Conservation (phyloP, 1,140 invertebrate genomes). For the Platyscapa corneri region DNA sequence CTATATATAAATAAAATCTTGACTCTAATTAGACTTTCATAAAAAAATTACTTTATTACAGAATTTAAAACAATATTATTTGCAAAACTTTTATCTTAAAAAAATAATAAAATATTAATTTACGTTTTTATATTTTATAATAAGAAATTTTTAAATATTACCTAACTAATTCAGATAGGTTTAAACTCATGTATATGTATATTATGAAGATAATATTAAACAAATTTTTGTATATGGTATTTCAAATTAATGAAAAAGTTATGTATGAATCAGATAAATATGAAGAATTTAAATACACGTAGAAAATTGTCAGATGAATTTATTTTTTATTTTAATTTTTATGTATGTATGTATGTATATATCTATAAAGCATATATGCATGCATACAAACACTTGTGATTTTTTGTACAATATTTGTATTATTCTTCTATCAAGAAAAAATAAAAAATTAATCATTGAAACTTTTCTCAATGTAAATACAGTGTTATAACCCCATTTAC, state of each 20-base stretch:
- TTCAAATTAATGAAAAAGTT: background rate
- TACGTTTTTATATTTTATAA: background rate
- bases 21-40: constrained; percentile 57
- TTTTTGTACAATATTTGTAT: background rate
- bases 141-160: constrained; percentile 25
- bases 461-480: constrained; percentile 9
- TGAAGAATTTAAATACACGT: background rate
- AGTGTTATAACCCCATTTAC: background rate
- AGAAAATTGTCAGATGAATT: background rate
- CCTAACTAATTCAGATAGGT: background rate
- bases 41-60: constrained; percentile 27
- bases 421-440: constrained; percentile 16
- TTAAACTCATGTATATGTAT: constrained; percentile 26
- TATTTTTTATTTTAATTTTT: background rate
- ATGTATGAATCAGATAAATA: background rate
- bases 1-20: constrained; percentile 46
- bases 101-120: background rate
- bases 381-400: background rate
- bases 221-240: background rate
- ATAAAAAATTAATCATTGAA: background rate
- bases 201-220: constrained; percentile 25
- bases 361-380: background rate
- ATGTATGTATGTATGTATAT: background rate
- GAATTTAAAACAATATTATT: constrained; percentile 7
- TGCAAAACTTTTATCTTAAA: constrained; percentile 7